Base-by-base conservation (phyloP, 2,888 invertebrate genomes). In the Altica lythri region DNA sequence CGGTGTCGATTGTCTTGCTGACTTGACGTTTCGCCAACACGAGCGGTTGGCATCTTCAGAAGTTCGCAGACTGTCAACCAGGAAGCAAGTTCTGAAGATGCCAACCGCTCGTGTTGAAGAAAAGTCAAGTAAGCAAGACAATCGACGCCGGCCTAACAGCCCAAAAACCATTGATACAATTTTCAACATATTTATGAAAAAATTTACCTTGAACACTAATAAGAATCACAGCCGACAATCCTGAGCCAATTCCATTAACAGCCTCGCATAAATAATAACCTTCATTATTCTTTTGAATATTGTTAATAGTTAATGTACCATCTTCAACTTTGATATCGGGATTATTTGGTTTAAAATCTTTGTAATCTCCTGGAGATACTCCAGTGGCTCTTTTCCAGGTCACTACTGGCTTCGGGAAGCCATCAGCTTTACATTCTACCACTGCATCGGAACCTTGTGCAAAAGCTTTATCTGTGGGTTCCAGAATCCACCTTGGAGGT, bases 361-460 rank as follows among this genome's bases (percentile, higher is more conserved):
- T 91, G 78, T 94, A 94, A 82, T 94, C 93, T 71, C 92, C 92
- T 65, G 94, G 93, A 63, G 89, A 88, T 69, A 91, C 90, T 64
- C 93, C 94, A 81, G 92, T 91, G 74, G 94, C 94, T 84, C 91
- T 89, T 80, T 94, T 95, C 95, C 95, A 95, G 66, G 92, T 92
- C 40, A 95, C 92, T 73, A 90, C 88, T 64, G 94, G 94, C 82
- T 91, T 92, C 59, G 94, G 95, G 81, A 94, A 95, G 69, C 95
- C 94, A 80, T 94, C 94, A 76, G 94, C 92, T 82, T 94, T 94
- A 79, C 95, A 95, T 83, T 95, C 94, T 70, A 95, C 90, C 75
- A 92, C 89, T 65, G 93, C 93, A 77, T 93, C 92, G 66, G 92
- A 92, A 65, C 94, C 93, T 80, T 94, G 93, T 64, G 94, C 93